Conservation (phyloP, 2,888 invertebrate genomes). For the Amphiduros pacificus region DNA sequence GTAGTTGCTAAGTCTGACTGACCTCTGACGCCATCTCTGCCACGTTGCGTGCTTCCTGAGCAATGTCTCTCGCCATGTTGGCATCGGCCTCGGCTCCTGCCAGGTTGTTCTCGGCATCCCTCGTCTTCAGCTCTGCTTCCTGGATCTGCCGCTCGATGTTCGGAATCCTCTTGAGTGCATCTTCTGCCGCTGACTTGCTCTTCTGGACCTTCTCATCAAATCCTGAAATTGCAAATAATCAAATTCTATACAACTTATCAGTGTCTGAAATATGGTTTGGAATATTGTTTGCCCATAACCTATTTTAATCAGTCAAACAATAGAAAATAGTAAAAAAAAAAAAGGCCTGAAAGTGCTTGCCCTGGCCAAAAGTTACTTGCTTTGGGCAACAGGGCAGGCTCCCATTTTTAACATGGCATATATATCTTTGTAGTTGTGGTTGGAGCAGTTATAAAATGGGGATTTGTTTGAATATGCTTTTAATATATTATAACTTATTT, state of each 20-base stretch:
- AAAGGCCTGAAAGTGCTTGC: too few relatives aligned
- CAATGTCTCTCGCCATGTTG: slow-evolving; percentile 71
- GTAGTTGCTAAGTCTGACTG: too few relatives aligned
- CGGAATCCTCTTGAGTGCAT: slow-evolving; percentile 75
- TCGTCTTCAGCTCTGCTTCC: slow-evolving; percentile 73
- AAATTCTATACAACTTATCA: background rate
- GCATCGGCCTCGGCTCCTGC: slow-evolving; percentile 79
- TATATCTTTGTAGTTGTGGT: too few relatives aligned
- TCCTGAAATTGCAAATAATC: slow-evolving; percentile 51
- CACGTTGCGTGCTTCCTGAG: slow-evolving; percentile 76
- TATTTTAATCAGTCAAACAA: too few relatives aligned
- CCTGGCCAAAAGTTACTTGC: too few relatives aligned
- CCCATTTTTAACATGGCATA: too few relatives aligned
- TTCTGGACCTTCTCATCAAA: slow-evolving; percentile 88
- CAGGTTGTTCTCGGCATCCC: slow-evolving; percentile 73
- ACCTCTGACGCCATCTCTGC: slow-evolving; percentile 79
- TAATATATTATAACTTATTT: too few relatives aligned
- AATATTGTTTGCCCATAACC: background rate
- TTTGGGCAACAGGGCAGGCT: too few relatives aligned
- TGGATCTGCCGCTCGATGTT: slow-evolving; percentile 73
- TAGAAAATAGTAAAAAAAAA: too few relatives aligned
- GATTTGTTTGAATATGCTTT: too few relatives aligned
- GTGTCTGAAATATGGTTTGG: background rate
- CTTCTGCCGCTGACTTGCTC: slow-evolving; percentile 78
- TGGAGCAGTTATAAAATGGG: too few relatives aligned